Percentiles rank a stretch among this genome's conserved stretches.
These are phyloP conservation scores for Meiosimyza decipiens DNA, from an alignment of 2,888 invertebrate genomes.

Conservation along the genomic window DNA sequence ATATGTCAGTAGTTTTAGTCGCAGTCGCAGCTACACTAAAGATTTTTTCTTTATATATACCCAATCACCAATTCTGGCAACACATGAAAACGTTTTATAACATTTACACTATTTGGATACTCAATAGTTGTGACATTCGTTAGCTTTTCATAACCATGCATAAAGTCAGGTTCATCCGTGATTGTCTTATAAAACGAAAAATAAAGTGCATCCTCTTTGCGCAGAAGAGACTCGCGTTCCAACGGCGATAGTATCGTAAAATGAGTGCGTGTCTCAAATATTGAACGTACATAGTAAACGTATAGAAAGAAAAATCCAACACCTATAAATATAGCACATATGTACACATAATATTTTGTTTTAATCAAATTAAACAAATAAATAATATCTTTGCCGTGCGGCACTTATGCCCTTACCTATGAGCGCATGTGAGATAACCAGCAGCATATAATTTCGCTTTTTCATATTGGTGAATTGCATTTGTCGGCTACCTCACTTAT, in stretches of 20 bases:
- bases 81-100: constrained; percentile 83
- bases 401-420: constrained; percentile 57
- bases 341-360: background rate
- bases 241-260: constrained; percentile 83
- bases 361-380: constrained; percentile 15
- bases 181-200: constrained; percentile 89
- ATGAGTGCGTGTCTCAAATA: constrained; percentile 87
- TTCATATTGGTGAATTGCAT: constrained; percentile 54
- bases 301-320: constrained; percentile 72
- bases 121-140: constrained; percentile 83
- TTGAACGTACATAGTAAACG: constrained; percentile 73
- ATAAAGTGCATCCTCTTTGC: constrained; percentile 91
- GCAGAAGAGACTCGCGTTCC: constrained; percentile 86
- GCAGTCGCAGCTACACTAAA: no score
- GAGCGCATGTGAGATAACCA: constrained; percentile 62
- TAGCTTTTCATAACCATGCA: constrained; percentile 73
- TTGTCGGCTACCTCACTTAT: constrained; percentile 32
- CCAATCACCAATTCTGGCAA: constrained; percentile 79
- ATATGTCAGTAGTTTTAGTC: background rate
- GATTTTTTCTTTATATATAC: constrained; percentile 47
- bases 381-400: background rate
- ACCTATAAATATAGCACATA: constrained; percentile 67
- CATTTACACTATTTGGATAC: constrained; percentile 83
- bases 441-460: constrained; percentile 53
- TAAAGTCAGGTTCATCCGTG: constrained; percentile 74